phyloP scores from a whole-genome alignment of 2,113 vertebrate genomes.

The Bungarus multicinctus region DNA sequence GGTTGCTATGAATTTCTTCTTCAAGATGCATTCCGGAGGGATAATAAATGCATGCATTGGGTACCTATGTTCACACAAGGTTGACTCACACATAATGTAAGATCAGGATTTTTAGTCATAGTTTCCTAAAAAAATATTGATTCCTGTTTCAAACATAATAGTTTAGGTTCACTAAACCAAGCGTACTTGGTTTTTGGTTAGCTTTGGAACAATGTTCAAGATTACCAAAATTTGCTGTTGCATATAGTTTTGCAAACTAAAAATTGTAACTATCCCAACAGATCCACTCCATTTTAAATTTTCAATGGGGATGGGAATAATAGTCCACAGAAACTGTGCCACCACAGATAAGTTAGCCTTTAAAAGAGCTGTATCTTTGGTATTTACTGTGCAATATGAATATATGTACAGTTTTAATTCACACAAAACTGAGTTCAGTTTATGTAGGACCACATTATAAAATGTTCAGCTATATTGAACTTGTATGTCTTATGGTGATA shows the following conservation, averaged over 20 bases:
- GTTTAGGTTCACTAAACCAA: not conserved
- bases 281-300: not conserved
- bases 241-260: not conserved
- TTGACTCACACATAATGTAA: not conserved
- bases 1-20: slow-evolving; percentile 14
- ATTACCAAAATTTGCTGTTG: not conserved
- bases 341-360: not conserved
- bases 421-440: not conserved
- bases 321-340: not conserved
- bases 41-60: not conserved
- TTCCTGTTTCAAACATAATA: not conserved
- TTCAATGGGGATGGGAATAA: not conserved
- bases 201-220: not conserved
- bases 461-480: not conserved
- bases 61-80: not conserved
- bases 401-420: not conserved
- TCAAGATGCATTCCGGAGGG: not conserved
- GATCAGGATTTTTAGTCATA: not conserved
- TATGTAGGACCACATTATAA: not conserved
- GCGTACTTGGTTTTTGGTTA: not conserved
- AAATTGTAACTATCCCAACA: not conserved
- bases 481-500: not conserved
- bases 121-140: not conserved
- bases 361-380: not conserved
- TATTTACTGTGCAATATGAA: not conserved